phyloP scores from a whole-genome alignment of 2,888 invertebrate species.

The Peribatodes rhomboidaria region DNA sequence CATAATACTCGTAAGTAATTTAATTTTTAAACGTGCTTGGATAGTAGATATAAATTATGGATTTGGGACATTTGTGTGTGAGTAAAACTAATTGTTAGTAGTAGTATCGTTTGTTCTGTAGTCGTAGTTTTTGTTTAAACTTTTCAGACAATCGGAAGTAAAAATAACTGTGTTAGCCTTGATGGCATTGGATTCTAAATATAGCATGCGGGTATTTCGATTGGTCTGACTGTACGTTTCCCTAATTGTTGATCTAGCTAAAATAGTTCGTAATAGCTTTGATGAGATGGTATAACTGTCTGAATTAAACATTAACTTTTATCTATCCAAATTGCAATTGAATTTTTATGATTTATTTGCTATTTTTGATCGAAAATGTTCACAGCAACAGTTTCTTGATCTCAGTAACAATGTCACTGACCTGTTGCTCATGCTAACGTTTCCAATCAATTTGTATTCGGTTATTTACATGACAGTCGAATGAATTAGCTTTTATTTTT shows the following conservation, averaged over 20 bases:
- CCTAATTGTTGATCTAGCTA: conserved; percentile 36
- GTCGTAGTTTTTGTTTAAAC: background rate
- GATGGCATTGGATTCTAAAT: conserved; percentile 48
- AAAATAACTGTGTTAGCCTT: conserved; percentile 33
- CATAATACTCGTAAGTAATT: background rate
- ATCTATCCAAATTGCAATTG: background rate
- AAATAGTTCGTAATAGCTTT: conserved; percentile 26
- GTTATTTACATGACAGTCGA: conserved; percentile 28
- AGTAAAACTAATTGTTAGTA: background rate
- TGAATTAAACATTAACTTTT: background rate
- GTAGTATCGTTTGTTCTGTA: background rate
- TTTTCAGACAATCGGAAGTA: conserved; percentile 28
- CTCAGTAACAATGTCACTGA: conserved; percentile 22
- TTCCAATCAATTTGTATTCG: conserved; percentile 18
- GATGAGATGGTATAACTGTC: background rate
- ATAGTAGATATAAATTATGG: background rate
- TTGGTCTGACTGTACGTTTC: conserved; percentile 34
- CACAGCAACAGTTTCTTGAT: conserved; percentile 18
- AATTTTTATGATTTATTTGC: background rate
- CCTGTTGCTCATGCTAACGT: conserved; percentile 19
- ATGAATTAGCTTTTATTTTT: conserved; percentile 28
- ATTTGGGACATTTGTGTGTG: background rate
- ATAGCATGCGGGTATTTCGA: conserved; percentile 49
- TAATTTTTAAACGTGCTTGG: background rate
- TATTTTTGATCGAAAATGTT: background rate